phyloP scores from a whole-genome alignment of 2,797 vertebrate species.

The Lacerta agilis region DNA sequence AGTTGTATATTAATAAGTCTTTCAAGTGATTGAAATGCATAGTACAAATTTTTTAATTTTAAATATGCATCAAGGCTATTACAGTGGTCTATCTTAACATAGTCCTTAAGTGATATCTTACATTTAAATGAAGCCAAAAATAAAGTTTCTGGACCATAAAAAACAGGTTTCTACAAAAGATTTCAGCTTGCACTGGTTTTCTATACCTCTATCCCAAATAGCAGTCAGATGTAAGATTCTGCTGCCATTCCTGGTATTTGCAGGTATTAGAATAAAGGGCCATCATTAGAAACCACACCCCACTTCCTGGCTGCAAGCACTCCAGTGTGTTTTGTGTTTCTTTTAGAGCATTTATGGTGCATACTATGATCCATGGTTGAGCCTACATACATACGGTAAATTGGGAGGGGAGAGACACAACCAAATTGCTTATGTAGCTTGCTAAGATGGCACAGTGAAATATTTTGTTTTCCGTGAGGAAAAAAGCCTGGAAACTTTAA shows the following conservation, averaged over 20 bases:
- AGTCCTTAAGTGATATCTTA: slow-evolving; percentile 4
- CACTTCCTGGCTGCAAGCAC: neutral
- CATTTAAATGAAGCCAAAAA: slow-evolving; percentile 18
- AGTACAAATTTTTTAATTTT: slow-evolving; percentile 10
- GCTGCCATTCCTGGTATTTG: neutral
- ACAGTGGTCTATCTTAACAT: neutral
- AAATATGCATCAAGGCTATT: neutral
- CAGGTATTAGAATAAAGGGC: neutral
- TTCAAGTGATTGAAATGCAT: neutral
- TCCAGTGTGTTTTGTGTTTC: neutral
- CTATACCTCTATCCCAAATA: neutral
- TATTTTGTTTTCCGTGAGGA: neutral
- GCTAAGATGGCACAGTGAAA: neutral
- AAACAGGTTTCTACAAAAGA: neutral
- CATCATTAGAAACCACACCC: neutral
- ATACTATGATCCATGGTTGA: slow-evolving; percentile 13
- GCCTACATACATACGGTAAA: neutral
- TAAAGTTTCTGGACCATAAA: slow-evolving; percentile 14
- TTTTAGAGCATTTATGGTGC: neutral
- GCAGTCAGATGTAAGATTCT: slow-evolving; percentile 29
- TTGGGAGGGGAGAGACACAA: slow-evolving; percentile 1
- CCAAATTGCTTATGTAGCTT: neutral
- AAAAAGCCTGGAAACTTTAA: neutral
- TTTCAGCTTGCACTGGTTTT: neutral
- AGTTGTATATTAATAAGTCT: neutral